Base-by-base conservation (phyloP, 2,797 vertebrate genomes). In the Eremophila alpestris region DNA sequence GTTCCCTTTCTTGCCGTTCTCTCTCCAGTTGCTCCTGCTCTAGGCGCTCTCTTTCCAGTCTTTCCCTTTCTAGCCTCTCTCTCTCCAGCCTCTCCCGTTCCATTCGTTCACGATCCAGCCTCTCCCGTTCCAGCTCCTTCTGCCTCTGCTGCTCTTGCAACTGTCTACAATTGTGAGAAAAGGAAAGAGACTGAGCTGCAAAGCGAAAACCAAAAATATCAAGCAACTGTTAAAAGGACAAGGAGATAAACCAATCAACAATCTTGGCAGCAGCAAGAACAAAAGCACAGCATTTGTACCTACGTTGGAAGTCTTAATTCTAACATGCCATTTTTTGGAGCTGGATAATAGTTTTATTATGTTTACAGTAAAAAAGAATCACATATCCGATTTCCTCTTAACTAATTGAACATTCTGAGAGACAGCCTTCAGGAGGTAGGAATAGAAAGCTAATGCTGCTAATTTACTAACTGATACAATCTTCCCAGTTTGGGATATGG, bases 141-240 rank as follows among this genome's bases (percentile, higher is more conserved):
- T 98, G 98, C 40, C 97, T 98, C 88, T 98, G 98, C 64, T 99
- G 98, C 79, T 99, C 98, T 90, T 99, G 98, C 52, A 98, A 97
- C 96, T 99, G 98, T 94, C 98, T 99, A 96, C 85, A 96, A 41
- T n/a, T 0, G 6, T 51, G 74, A 79, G 85, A 89, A 87, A 83
- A 65, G 17, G 48, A 79, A 69, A 83, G 89, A 83, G 22, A 82
- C 90, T 95, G 46, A 89, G 90, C 70, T 78, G 76, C 74, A 94
- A 84, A 71, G 45, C 4, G 0, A 89, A 74, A 93, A 54, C 46
- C 54, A 77, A 65, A 90, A 94, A n/a, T 9, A 89, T 56, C 69
- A 60, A 73, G 40, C 62, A 92, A 93, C 87, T 62, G 52, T 71
- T 91, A 65, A 67, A n/a, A 84, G 26, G 55, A 76, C 45, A 74